These are phyloP conservation scores for Pardalotus punctatus DNA, from an alignment of 2,113 vertebrate species.

Conservation along the genomic window DNA sequence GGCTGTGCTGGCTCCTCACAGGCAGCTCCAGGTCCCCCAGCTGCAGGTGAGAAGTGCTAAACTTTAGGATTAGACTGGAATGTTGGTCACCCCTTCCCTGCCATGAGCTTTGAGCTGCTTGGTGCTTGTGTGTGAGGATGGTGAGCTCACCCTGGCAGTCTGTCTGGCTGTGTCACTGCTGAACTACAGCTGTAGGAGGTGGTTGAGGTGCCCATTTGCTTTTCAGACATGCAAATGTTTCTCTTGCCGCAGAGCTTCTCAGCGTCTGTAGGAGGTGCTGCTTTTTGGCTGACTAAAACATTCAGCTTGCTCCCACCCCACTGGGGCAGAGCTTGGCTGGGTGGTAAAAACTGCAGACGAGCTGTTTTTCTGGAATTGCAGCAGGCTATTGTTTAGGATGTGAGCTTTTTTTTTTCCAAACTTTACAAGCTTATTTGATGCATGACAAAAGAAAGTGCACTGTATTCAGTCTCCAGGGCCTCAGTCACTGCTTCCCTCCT, in stretches of 20 bases:
- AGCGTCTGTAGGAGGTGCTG: constrained; percentile 39
- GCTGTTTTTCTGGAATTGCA: constrained; percentile 58
- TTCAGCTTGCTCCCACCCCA: constrained; percentile 30
- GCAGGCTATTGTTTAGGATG: constrained; percentile 14
- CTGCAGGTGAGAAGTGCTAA: not conserved
- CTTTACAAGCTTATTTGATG: constrained; percentile 1
- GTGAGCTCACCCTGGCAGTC: not conserved
- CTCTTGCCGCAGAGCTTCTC: not conserved
- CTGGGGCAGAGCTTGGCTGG: not conserved
- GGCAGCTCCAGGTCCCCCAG: not conserved
- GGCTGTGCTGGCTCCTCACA: rapidly evolving
- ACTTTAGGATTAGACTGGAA: not conserved
- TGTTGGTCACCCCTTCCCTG: not conserved
- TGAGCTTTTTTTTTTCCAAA: not conserved
- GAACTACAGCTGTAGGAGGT: not conserved
- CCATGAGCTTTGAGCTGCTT: not conserved
- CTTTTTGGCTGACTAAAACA: constrained; percentile 54
- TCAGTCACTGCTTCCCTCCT: not conserved
- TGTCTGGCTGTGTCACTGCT: not conserved
- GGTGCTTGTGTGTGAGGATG: not conserved
- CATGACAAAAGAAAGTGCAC: constrained; percentile 32
- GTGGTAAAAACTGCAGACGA: constrained; percentile 15
- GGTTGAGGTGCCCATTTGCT: not conserved
- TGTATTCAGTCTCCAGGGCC: constrained; percentile 14
- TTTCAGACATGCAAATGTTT: not conserved